phyloP scores from a whole-genome alignment of 2,797 vertebrate species.

The Sitta carolinensis region DNA sequence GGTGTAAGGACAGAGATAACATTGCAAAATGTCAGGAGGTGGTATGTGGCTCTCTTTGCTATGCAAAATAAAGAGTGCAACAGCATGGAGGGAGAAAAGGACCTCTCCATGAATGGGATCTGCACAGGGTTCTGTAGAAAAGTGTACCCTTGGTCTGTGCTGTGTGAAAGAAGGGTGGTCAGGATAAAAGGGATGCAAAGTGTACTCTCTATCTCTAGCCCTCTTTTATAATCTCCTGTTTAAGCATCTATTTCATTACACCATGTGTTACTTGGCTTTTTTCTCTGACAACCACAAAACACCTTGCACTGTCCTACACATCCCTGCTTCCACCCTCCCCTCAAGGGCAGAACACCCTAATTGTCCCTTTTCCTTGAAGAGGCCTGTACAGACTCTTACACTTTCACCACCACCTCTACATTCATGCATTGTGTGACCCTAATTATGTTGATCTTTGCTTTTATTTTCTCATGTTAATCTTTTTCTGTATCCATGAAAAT shows the following conservation, averaged over 20 bases:
- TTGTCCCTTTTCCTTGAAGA: not conserved
- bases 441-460: not conserved
- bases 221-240: not conserved
- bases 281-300: not conserved
- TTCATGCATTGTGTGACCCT: not conserved
- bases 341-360: not conserved
- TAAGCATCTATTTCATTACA: not conserved
- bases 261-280: not conserved
- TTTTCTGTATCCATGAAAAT: not conserved
- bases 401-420: not conserved
- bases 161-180: not conserved
- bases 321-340: fast-evolving
- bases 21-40: not conserved
- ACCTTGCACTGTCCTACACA: not conserved
- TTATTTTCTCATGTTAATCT: not conserved
- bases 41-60: not conserved
- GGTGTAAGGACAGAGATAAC: not conserved
- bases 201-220: not conserved
- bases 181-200: not conserved
- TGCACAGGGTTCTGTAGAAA: fast-evolving
- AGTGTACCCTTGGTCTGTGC: not conserved
- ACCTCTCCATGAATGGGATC: not conserved
- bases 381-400: not conserved
- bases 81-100: not conserved
- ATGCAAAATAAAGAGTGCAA: not conserved